These are phyloP conservation scores for Fragum sueziense DNA, from an alignment of 2,888 invertebrate genomes.

Conservation along the genomic window DNA sequence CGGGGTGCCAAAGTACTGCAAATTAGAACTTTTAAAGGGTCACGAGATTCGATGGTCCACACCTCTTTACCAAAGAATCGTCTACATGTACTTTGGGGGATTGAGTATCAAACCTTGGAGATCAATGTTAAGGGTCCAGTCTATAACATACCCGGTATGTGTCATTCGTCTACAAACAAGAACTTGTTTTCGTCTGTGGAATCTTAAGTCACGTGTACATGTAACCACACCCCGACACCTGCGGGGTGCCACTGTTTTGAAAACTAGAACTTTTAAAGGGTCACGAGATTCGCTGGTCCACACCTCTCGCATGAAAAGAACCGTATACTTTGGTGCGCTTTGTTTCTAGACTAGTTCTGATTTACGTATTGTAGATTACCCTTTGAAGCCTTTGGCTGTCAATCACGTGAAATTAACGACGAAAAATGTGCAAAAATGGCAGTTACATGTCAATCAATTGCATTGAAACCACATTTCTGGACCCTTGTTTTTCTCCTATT, in stretches of 20 bases:
- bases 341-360: background rate
- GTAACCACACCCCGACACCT: no score
- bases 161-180: no score
- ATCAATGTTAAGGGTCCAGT: no score
- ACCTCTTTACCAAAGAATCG: no score
- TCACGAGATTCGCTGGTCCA: background rate
- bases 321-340: background rate
- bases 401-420: background rate
- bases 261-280: background rate
- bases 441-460: background rate
- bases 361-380: background rate
- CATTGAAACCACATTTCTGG: background rate
- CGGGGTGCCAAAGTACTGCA: no score
- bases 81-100: no score
- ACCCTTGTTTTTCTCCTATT: background rate
- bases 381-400: background rate
- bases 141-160: no score
- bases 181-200: no score
- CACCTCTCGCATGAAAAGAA: background rate
- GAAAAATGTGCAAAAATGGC: background rate
- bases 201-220: no score
- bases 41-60: no score
- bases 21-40: no score
- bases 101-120: no score
- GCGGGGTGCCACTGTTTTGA: background rate